These are phyloP conservation scores for Ophion ellenae DNA, from an alignment of 2,888 invertebrate genomes.

Conservation along the genomic window DNA sequence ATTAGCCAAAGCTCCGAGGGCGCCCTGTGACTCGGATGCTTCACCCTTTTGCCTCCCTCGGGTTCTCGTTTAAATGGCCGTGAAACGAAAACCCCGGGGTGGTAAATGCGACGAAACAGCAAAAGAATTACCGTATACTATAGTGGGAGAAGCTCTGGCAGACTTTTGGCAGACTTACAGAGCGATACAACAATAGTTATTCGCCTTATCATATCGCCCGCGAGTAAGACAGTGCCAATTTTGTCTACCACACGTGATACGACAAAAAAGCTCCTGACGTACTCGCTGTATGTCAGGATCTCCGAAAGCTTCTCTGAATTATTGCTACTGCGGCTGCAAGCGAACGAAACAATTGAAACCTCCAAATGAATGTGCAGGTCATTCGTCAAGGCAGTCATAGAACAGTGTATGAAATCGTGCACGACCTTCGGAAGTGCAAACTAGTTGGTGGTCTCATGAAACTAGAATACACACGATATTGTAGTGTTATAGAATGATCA, in stretches of 20 bases:
- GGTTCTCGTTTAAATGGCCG: constrained; percentile 76
- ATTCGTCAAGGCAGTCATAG: too few relatives aligned
- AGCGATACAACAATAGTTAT: constrained; percentile 28
- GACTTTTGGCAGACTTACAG: constrained; percentile 35
- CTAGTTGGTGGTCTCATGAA: too few relatives aligned
- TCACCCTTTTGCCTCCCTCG: constrained; percentile 37
- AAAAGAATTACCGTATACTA: constrained; percentile 43
- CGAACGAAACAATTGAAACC: constrained; percentile 4
- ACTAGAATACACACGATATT: too few relatives aligned
- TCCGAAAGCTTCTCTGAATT: not conserved
- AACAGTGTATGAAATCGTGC: too few relatives aligned
- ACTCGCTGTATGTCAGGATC: not conserved
- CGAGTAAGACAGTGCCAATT: constrained; percentile 31
- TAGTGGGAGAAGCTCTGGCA: constrained; percentile 11
- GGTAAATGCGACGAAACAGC: constrained; percentile 24
- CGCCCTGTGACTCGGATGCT: constrained; percentile 24
- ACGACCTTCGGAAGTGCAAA: too few relatives aligned
- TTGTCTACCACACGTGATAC: not conserved
- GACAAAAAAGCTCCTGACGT: constrained; percentile 17
- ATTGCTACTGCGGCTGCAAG: not conserved
- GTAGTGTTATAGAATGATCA: too few relatives aligned
- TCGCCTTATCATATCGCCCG: constrained; percentile 37
- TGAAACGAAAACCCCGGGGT: constrained; percentile 69
- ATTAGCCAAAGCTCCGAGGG: constrained; percentile 77
- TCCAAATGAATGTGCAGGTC: not conserved